These are phyloP conservation scores for Dreissena rostriformis DNA, from an alignment of 1,140 invertebrate species.

Conservation along the genomic window DNA sequence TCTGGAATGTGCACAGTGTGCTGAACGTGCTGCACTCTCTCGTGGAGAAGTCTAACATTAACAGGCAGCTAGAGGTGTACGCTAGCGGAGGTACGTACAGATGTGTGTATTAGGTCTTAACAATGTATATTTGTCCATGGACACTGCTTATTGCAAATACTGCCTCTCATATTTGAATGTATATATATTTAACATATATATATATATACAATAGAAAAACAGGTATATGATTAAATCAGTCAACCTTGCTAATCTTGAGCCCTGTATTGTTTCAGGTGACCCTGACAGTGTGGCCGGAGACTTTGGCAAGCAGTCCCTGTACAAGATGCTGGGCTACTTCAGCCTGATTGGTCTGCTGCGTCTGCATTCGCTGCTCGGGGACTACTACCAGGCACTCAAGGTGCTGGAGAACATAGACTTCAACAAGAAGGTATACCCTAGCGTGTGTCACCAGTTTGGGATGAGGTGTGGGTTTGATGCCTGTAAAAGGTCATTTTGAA, in stretches of 20 bases:
- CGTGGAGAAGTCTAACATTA: constrained; percentile 99
- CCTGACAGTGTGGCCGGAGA: constrained; percentile 98
- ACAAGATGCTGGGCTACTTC: constrained; percentile 99
- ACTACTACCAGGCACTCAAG: constrained; percentile 99
- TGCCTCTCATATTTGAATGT: too few relatives aligned
- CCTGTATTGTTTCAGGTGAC: constrained; percentile 90
- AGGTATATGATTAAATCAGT: too few relatives aligned
- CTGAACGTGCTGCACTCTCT: constrained; percentile 98
- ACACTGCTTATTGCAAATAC: too few relatives aligned
- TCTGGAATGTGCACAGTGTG: constrained; percentile 99
- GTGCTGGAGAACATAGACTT: constrained; percentile 98
- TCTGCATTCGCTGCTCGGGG: constrained; percentile 97
- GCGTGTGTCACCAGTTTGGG: too few relatives aligned
- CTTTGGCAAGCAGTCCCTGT: constrained; percentile 97
- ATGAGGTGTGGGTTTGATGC: too few relatives aligned
- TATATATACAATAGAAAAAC: too few relatives aligned
- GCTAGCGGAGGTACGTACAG: constrained; percentile 82
- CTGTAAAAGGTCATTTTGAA: background rate
- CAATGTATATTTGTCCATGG: background rate
- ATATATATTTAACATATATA: too few relatives aligned
- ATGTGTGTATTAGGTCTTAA: too few relatives aligned
- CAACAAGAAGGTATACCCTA: constrained; percentile 95
- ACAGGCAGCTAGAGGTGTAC: constrained; percentile 95
- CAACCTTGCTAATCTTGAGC: too few relatives aligned
- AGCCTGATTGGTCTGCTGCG: constrained; percentile 96